Evolutionary conservation across 2,797 vertebrate species (phyloP), one percentile per base, ranked within the genome.

Genomic region (Alca torda): DNA sequence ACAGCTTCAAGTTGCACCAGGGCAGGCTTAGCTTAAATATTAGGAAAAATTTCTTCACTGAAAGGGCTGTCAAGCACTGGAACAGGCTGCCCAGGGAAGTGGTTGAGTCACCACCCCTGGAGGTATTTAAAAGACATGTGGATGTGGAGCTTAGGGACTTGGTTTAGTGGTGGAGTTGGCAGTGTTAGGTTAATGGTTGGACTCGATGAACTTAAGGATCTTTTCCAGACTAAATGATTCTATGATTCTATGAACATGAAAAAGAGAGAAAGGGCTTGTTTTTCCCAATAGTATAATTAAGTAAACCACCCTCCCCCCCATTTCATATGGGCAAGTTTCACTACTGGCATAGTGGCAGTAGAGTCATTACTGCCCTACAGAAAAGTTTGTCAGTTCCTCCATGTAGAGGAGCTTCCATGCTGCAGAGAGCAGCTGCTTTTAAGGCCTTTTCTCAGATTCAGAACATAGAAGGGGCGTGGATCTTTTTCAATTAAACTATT

Each of bases 151-250:
- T 1, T 31, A 41, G 5, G 20, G 26, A 69, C 37, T 14, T 4
- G 5, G 10, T 41, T 75, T 35, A 76, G 11, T 3, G 33, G 15
- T 39, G 21, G 39, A 37, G 37, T 53, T 79, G 57, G 23, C 9
- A 48, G 19, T 25, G 35, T 26, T 43, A 59, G 13, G 4, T 28
- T 63, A 0, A 0, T 1, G 1, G 37, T 25, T 41, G 20, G 45
- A 76, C 23, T 43, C 4, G 1, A 17, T 20, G 5, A 37, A 26
- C 20, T 51, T 26, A 61, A 61, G 11, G 11, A 4, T 6, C 51
- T 87, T 76, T 77, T 35, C 17, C 74, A 61, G 33, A 5, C 6
- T 35, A 51, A 56, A 21, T 77, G 20, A 24, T 43, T 72, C 18
- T 59, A 3, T 46, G 31, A 51, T 51, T 81, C 69, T n/a, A 28